Evolutionary conservation across 1,140 invertebrate species (phyloP), one percentile per base, ranked within the genome.

Genomic region (Drosophila navojoa): DNA sequence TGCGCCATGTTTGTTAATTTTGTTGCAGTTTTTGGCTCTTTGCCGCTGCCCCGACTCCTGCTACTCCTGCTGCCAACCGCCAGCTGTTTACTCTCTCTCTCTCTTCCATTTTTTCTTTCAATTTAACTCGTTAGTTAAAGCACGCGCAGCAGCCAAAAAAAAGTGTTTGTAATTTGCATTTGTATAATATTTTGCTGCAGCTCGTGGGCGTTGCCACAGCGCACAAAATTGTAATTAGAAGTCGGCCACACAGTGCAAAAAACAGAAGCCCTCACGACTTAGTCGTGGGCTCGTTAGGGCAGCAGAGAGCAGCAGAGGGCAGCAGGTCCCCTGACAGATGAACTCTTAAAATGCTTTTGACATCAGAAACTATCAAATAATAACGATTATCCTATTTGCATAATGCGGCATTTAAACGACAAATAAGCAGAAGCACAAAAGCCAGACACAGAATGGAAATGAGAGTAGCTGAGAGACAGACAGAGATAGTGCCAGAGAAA

Each of bases 301-400:
- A 16, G 16, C 27, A 11, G 5, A 40, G 45, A 19, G 10, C 19
- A 49, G 53, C 32, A 58, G 5, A 40, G 45, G 32, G 10, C 19
- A 49, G 53, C 32, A 58, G 54, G 63, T 67, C 55, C 32, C 32
- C 35, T 68, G 64, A 59, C 57, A 50, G 61, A 53, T 47, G 76
- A 80, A 74, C 76, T 71, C 72, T 76, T 79, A 64, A 71, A 61
- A 67, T 62, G 71, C 79, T 87, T 79, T 79, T 73, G 82, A 87
- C 82, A 81, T 87, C 76, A 77, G 82, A 87, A 90, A 90, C 86
- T 87, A 90, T 90, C 81, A 86, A 87, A 82, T 90, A 90, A 90
- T 87, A 81, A 84, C 82, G 87, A 90, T 90, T 90, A 90, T 90
- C 86, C 87, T 74, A 90, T 90, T 90, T 90, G 87, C 86, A 90